These are phyloP conservation scores for Pollicipes pollicipes DNA, from an alignment of 1,140 invertebrate species.

Conservation along the genomic window DNA sequence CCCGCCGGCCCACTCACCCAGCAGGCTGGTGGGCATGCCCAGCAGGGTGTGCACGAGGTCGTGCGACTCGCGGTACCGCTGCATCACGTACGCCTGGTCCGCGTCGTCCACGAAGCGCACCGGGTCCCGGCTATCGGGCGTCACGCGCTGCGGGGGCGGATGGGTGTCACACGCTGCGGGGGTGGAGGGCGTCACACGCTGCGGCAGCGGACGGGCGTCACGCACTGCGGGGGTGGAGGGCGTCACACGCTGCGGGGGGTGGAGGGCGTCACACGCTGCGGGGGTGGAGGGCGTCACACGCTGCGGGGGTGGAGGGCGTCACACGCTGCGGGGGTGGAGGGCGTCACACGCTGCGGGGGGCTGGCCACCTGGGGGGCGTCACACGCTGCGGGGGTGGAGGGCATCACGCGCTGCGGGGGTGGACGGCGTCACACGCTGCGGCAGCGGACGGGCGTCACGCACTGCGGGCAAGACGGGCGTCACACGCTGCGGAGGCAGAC, in stretches of 20 bases:
- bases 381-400: no score
- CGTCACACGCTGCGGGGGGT: constrained; percentile 8
- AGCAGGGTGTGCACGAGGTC: constrained; percentile 82
- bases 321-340: constrained; percentile 3
- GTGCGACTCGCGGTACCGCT: constrained; percentile 88
- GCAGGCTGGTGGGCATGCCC: constrained; percentile 88
- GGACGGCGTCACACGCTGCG: no score
- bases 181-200: neutral
- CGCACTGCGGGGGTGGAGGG: constrained; percentile 7
- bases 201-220: neutral
- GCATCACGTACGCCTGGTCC: constrained; percentile 87
- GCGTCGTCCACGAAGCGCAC: constrained; percentile 83
- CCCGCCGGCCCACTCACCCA: constrained; percentile 23
- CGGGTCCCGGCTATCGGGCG: constrained; percentile 67
- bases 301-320: constrained; percentile 10
- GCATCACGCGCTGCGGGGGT: no score
- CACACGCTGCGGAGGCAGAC: no score
- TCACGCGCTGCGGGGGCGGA: constrained; percentile 46
- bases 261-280: neutral
- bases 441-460: no score
- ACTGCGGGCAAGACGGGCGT: no score
- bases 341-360: no score
- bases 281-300: neutral
- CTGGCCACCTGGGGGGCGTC: no score
- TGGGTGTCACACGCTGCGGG: constrained; percentile 19